Percentiles rank a stretch among this genome's conserved stretches.
Evolutionary conservation across 1,140 invertebrate genomes (phyloP).

Genomic region (Brachionus paranguensis): DNA sequence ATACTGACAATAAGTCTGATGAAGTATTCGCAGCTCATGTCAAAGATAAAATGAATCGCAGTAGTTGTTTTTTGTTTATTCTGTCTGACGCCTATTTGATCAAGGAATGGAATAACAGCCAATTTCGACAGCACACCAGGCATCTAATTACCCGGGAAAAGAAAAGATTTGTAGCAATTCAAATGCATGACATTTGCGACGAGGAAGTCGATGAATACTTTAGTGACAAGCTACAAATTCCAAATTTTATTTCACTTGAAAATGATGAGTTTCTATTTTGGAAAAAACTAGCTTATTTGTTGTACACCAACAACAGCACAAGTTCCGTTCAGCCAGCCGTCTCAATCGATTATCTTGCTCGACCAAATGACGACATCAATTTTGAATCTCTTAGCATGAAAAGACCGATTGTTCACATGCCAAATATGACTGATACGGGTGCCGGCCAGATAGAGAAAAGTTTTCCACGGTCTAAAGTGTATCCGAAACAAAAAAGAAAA

Average conservation of each 20-base stretch:
- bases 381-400: neutral
- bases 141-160: neutral
- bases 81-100: constrained; percentile 18
- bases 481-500: neutral
- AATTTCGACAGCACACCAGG: neutral
- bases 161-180: neutral
- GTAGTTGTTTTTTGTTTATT: constrained; percentile 7
- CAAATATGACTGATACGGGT: neutral
- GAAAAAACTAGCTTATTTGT: constrained; percentile 21
- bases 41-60: neutral
- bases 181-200: constrained; percentile 20
- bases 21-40: neutral
- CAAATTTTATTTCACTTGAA: constrained; percentile 1
- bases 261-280: constrained; percentile 38
- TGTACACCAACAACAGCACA: neutral
- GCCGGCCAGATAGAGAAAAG: too few relatives aligned
- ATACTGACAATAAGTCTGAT: neutral
- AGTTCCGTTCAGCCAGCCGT: neutral
- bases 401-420: constrained; percentile 3
- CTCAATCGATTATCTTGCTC: neutral
- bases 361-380: neutral
- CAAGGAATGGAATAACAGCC: neutral
- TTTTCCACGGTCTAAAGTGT: too few relatives aligned
- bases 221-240: neutral
- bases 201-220: constrained; percentile 35